Evolutionary conservation across 2,888 invertebrate genomes (phyloP).

Genomic region (Trachelus troglodyta): DNA sequence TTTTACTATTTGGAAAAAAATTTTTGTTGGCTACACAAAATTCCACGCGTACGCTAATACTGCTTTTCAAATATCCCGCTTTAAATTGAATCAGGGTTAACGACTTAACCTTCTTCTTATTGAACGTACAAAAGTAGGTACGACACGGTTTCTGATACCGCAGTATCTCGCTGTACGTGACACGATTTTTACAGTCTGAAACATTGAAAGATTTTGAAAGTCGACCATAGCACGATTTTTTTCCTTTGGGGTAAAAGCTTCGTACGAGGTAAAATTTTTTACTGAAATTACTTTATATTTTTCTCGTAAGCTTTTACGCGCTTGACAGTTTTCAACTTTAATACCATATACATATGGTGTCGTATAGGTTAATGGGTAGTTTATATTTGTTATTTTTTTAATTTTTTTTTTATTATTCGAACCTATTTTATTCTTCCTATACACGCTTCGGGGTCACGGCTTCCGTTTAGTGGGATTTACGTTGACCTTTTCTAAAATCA

Average conservation of each 20-base stretch:
- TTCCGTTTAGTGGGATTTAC: background rate
- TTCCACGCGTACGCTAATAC: background rate
- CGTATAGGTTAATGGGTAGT: background rate
- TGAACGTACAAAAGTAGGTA: background rate
- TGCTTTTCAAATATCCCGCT: background rate
- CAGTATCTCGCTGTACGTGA: background rate
- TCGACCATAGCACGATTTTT: background rate
- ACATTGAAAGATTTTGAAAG: background rate
- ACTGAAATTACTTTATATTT: background rate
- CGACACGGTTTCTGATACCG: background rate
- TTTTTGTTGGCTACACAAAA: background rate
- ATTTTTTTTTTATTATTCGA: background rate
- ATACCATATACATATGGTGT: rapidly evolving
- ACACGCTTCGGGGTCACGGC: background rate
- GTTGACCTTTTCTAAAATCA: background rate
- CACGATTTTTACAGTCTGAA: background rate
- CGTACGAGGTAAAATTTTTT: background rate
- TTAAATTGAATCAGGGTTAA: background rate
- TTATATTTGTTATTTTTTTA: background rate
- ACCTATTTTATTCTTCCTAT: background rate
- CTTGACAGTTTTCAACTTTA: background rate
- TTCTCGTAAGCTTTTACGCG: background rate
- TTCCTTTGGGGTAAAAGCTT: background rate
- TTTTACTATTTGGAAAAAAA: background rate
- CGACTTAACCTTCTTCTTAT: background rate